Conservation (phyloP, 2,797 vertebrate species). For the Urocyon cinereoargenteus region DNA sequence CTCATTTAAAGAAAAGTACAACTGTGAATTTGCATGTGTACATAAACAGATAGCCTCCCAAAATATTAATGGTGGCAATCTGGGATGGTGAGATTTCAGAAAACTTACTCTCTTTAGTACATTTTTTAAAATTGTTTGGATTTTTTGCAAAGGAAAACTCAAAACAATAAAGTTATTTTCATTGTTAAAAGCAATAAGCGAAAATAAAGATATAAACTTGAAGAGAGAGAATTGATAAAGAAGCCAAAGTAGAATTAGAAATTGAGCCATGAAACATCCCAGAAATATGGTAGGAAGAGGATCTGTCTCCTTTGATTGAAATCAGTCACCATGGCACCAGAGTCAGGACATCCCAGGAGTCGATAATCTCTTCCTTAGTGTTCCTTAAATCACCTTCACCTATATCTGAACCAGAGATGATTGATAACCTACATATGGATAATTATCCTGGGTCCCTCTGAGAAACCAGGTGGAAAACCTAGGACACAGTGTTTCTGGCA, state of each 20-base stretch:
- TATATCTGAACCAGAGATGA: conserved; percentile 46
- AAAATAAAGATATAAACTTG: conserved; percentile 54
- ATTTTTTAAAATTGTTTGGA: conserved; percentile 5
- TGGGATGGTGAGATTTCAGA: conserved; percentile 1
- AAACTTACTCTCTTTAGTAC: neutral
- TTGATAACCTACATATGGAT: neutral
- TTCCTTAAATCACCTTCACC: conserved; percentile 52
- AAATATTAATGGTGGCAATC: conserved; percentile 38
- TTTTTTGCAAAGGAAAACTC: conserved; percentile 39
- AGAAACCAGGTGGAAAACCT: neutral
- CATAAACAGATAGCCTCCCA: neutral
- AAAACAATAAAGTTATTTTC: conserved; percentile 39
- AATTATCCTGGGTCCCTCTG: neutral
- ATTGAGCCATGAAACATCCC: neutral
- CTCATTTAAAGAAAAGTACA: conserved; percentile 24
- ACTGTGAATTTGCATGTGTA: neutral
- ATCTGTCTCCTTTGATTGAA: conserved; percentile 25
- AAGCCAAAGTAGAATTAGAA: conserved; percentile 58
- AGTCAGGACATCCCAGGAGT: neutral
- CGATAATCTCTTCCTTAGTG: conserved; percentile 29
- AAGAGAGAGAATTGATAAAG: conserved; percentile 17
- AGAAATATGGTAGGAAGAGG: neutral
- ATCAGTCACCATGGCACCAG: neutral
- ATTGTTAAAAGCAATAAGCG: conserved; percentile 42
- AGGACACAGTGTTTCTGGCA: neutral